Evolutionary conservation across 2,797 vertebrate genomes (phyloP).

Genomic region (Labeo calbasu): DNA sequence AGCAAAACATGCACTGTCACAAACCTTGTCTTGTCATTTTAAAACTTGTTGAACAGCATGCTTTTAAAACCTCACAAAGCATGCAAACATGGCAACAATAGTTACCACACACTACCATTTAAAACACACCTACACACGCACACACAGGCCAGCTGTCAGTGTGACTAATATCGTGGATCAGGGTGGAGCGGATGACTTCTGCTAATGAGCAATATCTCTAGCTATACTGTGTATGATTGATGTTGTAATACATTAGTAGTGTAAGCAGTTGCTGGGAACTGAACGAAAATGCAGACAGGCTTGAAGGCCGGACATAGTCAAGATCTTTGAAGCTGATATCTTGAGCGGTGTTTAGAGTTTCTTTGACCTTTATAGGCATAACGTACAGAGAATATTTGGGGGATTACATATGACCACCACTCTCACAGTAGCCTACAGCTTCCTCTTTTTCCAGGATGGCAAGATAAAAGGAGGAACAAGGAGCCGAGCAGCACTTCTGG

Average conservation of each 20-base stretch:
- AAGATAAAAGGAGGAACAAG: conserved; percentile 24
- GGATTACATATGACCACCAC: not conserved
- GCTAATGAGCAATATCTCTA: conserved; percentile 45
- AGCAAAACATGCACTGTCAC: not conserved
- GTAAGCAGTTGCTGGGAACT: not conserved
- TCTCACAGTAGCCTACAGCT: conserved; percentile 7
- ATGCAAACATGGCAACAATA: conserved; percentile 14
- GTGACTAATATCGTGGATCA: conserved; percentile 33
- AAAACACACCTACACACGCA: conserved; percentile 29
- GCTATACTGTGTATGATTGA: conserved; percentile 17
- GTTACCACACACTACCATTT: conserved; percentile 7
- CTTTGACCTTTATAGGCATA: conserved; percentile 31
- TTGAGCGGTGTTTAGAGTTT: not conserved
- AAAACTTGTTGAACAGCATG: conserved; percentile 46
- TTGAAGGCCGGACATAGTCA: not conserved
- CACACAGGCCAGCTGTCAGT: conserved; percentile 31
- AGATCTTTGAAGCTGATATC: conserved; percentile 30
- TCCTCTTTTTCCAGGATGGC: conserved; percentile 26
- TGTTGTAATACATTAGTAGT: conserved; percentile 11
- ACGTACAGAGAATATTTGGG: not conserved
- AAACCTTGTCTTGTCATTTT: not conserved
- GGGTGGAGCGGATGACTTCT: conserved; percentile 34
- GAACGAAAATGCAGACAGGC: not conserved
- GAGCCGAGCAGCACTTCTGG: not conserved
- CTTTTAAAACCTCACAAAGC: conserved; percentile 4